These are phyloP conservation scores for Eledone cirrhosa DNA, from an alignment of 2,888 invertebrate species.

Conservation along the genomic window DNA sequence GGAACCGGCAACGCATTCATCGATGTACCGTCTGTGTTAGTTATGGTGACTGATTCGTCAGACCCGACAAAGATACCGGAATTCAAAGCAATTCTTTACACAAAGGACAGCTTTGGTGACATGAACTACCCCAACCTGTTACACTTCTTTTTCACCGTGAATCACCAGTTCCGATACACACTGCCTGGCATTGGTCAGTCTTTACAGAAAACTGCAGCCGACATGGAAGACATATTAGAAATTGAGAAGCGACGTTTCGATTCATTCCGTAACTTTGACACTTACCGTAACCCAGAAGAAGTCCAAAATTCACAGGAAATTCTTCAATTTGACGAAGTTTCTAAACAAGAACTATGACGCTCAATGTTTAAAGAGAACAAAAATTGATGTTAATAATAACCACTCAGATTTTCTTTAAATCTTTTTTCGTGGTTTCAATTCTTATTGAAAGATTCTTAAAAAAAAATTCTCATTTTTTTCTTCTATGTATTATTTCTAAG, in stretches of 20 bases:
- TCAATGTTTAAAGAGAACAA: no score
- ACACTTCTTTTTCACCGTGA: constrained; percentile 46
- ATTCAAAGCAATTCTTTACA: constrained; percentile 45
- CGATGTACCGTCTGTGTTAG: constrained; percentile 42
- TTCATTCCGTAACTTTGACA: constrained; percentile 26
- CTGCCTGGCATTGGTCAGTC: constrained; percentile 45
- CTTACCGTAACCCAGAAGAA: neutral
- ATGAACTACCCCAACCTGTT: constrained; percentile 49
- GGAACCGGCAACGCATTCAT: constrained; percentile 40
- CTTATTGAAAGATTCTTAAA: no score
- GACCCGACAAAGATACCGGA: constrained; percentile 34
- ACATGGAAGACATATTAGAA: constrained; percentile 48
- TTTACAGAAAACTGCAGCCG: constrained; percentile 40
- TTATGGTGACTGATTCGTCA: constrained; percentile 38
- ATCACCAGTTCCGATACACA: constrained; percentile 44
- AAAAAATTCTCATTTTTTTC: no score
- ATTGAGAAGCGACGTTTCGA: constrained; percentile 47
- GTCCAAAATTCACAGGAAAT: neutral
- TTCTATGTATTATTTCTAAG: no score
- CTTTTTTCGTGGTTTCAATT: no score
- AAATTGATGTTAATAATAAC: no score
- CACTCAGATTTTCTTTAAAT: no score
- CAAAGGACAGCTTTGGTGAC: constrained; percentile 38
- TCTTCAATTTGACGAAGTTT: constrained; percentile 21
- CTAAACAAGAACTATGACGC: constrained; percentile 25